Evolutionary conservation across 2,888 invertebrate species (phyloP), one percentile per base, ranked within the genome.

Genomic region (Globia sparganii): DNA sequence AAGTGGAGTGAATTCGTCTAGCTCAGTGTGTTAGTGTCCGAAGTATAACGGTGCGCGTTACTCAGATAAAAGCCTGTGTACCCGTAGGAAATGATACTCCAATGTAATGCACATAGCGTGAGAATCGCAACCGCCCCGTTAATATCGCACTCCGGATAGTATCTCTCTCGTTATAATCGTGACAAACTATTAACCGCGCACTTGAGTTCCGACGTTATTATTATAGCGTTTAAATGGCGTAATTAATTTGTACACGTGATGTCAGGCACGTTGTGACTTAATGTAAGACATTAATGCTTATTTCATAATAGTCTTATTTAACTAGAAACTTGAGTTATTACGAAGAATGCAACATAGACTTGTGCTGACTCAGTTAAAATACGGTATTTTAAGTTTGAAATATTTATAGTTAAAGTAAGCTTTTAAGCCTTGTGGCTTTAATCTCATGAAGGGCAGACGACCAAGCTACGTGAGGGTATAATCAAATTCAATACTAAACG

Each of bases 1-100:
- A 96, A 96, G 96, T 96, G 96, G 94, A 95, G 94, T 95, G 91
- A 94, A 95, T 95, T 95, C 92, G 95, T 94, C 93, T 94, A 94
- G 94, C 90, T 91, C 94, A 94, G 94, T 94, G 91, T 94, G 94
- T 93, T 94, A 93, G 91, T 92, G 92, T 93, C 91, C 92, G 91
- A 92, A 89, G 89, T 89, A 87, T 94, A 94, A 94, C 94, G 93
- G 94, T 91, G 90, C 90, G 87, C 88, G 91, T 91, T 90, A 89
- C 81, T 85, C 81, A 72, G 77, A 92, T 93, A 93, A 92, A 92
- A 90, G 89, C 89, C 86, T 84, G 87, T 87, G 83, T 85, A 89
- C 89, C 86, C 83, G 87, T 84, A 91, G 91, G 92, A 93, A 94
- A 91, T 92, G 90, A 92, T 91, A 91, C 89, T 87, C 90, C 91